Evolutionary conservation across 2,888 invertebrate genomes (phyloP), one percentile per base, ranked within the genome.

Genomic region (Mesorhabditis sp.): DNA sequence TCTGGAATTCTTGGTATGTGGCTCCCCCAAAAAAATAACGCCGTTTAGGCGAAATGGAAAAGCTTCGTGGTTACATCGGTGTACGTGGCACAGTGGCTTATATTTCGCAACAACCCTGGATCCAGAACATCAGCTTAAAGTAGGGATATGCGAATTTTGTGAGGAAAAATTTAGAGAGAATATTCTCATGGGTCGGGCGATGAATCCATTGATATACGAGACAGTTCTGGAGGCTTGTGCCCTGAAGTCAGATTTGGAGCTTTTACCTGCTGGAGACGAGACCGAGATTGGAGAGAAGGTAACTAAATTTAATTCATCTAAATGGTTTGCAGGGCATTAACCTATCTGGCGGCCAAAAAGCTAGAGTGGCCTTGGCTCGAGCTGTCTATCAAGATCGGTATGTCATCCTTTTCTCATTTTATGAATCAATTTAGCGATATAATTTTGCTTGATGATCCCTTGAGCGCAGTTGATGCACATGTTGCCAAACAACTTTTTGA

Each of bases 91-190:
- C 87, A 4, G 87, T 90, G 5, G 94, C 94, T 0, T 95, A 94
- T 87, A 94, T 95, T 2, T 91, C 95, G 0, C 95, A 95, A 85
- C 94, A 94, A 87, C 95, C 97, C 0, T 98, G 97, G 97, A 97
- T 97, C 72, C 96, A 96, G 87, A 97, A 97, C 88, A 92, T 93
- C 45, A 71, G 95, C 0, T 88, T 97, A 43, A 91, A 91, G 82
- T 13, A 41, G 7, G 44, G 43, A 13, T 13, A 13, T 10, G 7
- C 6, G 13, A 65, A 61, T 62, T 15, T 7, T 42, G 6, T 6
- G 44, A 65, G 2, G 2, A 43, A 65, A 41, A 28, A 41, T 65
- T 68, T 58, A 65, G 72, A 67, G 72, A 72, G 10, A 74, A 74
- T 50, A 74, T 74, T 41, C 62, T 72, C 13, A 72, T 74, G 72